Evolutionary conservation across 2,797 vertebrate species (phyloP).

Genomic region (Apodemus agrarius): DNA sequence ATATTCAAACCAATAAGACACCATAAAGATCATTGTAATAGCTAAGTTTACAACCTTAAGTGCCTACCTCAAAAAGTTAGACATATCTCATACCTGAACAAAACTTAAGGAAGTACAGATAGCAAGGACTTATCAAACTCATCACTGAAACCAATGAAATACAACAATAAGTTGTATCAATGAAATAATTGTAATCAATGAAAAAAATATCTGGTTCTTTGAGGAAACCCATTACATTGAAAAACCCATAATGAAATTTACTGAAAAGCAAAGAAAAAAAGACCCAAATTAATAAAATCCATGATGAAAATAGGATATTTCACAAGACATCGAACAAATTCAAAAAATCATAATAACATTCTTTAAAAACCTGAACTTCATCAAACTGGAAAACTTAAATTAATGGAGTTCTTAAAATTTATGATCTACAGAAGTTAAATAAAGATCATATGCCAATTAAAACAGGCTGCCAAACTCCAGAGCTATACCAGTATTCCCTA

Average conservation of each 20-base stretch:
- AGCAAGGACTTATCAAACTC: background rate
- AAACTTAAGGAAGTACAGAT: background rate
- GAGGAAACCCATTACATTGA: background rate
- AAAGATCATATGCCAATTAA: background rate
- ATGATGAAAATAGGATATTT: background rate
- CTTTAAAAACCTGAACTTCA: background rate
- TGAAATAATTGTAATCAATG: background rate
- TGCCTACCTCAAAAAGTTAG: background rate
- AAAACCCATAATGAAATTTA: background rate
- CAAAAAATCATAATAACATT: background rate
- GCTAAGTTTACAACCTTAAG: background rate
- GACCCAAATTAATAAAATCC: background rate
- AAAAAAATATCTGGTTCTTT: background rate
- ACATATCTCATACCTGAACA: background rate
- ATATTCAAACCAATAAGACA: background rate
- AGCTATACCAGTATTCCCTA: background rate
- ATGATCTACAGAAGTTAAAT: background rate
- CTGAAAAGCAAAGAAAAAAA: background rate
- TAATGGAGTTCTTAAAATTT: background rate
- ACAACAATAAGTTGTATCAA: background rate
- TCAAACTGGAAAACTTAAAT: background rate
- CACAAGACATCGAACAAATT: background rate
- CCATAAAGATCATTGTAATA: background rate
- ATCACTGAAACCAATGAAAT: background rate
- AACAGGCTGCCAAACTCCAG: background rate